Conservation (phyloP, 2,888 invertebrate genomes). For the Imbricaverruca yamaguchii region DNA sequence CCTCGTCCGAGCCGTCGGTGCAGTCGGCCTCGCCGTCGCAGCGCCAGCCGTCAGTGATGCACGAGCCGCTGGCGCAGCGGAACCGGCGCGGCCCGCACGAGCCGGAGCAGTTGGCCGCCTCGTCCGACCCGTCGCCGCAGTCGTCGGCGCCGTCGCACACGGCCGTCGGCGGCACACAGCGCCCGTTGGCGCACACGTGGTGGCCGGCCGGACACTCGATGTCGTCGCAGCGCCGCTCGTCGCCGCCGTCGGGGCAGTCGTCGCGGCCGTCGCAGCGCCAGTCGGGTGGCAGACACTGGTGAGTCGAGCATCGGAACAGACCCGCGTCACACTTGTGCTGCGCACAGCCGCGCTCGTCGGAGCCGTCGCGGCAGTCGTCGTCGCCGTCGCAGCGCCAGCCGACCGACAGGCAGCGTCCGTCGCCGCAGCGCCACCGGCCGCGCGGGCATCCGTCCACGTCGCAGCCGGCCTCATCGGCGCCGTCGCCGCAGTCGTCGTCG, state of each 20-base stretch:
- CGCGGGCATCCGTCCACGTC: background rate
- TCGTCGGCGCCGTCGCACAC: conserved; percentile 12
- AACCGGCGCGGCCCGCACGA: background rate
- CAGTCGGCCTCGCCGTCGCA: background rate
- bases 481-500: background rate
- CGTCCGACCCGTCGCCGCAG: conserved; percentile 22
- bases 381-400: background rate
- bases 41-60: background rate
- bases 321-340: too few relatives aligned
- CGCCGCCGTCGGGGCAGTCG: background rate
- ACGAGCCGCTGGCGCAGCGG: background rate
- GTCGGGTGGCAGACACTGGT: background rate
- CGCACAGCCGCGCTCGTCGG: conserved; percentile 58
- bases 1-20: background rate
- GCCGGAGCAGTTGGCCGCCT: background rate
- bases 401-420: background rate
- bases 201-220: background rate
- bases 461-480: background rate
- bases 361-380: conserved; percentile 39
- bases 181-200: background rate
- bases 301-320: too few relatives aligned
- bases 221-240: conserved; percentile 36
- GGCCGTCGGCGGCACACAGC: background rate
- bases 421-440: background rate
- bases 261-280: background rate